phyloP scores from a whole-genome alignment of 2,797 vertebrate species.

The Psittacula derbiana region DNA sequence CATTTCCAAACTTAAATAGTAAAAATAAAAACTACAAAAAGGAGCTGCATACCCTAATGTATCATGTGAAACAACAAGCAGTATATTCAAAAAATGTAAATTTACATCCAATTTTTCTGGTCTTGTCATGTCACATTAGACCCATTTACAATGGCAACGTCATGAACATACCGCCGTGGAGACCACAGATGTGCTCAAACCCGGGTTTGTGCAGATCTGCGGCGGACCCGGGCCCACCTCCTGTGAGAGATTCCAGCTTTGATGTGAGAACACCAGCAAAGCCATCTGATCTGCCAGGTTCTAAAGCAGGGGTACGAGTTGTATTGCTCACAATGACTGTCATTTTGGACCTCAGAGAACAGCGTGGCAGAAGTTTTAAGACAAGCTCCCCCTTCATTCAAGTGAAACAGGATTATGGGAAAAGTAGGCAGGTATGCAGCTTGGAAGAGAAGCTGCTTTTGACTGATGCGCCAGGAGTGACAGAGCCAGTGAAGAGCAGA shows the following conservation, averaged over 20 bases:
- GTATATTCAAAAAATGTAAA: constrained; percentile 83
- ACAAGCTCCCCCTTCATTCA: constrained; percentile 73
- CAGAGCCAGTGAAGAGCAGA: constrained; percentile 61
- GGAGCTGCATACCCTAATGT: constrained; percentile 83
- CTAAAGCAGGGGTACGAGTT: constrained; percentile 48
- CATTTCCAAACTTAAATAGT: constrained; percentile 88
- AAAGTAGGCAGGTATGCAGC: constrained; percentile 73
- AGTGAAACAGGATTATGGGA: constrained; percentile 78
- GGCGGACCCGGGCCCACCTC: constrained; percentile 60
- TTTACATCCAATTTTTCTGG: constrained; percentile 82
- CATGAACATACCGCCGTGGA: constrained; percentile 71
- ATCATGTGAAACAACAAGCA: constrained; percentile 83
- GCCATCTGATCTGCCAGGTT: constrained; percentile 10
- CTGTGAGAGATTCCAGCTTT: constrained; percentile 58
- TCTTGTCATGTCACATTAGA: constrained; percentile 81
- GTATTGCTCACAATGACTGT: constrained; percentile 55
- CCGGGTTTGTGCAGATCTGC: constrained; percentile 48
- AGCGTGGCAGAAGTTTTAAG: constrained; percentile 71
- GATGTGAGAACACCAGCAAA: not conserved
- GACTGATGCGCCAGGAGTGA: constrained; percentile 59
- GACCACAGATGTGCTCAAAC: constrained; percentile 48
- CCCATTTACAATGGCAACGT: constrained; percentile 84
- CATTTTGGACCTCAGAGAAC: constrained; percentile 75
- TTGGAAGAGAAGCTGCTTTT: constrained; percentile 71
- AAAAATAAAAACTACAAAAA: constrained; percentile 86